Base-by-base conservation (phyloP, 2,888 invertebrate species). In the Eilema caniola region DNA sequence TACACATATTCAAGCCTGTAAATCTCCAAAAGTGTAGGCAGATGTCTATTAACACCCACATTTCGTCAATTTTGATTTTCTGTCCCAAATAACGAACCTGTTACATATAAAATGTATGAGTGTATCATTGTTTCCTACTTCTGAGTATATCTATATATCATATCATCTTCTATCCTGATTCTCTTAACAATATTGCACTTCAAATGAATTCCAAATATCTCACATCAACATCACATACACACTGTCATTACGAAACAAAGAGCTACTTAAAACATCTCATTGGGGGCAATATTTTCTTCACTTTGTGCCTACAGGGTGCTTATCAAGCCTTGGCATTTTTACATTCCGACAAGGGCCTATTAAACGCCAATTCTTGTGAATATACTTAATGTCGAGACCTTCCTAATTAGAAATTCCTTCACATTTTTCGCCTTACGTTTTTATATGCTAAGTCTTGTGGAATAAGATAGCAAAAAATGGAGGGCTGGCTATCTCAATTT, bases 391-490 rank as follows among this genome's bases (percentile, higher is more conserved):
- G 73, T 66, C 62, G 71, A 33, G 65, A 65, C 62, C 56, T 31
- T 2, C 64, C 56, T 81, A 81, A 80, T 80, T 80, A 71, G 64
- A 81, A 81, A 81, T 77, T 81, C 75, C 69, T 57, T 59, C 56
- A 60, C 65, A 66, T 69, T 74, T 71, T 74, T 70, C 66, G 47
- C 66, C 56, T 47, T 11, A n/a, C 41, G 23, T 59, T 57, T 67
- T 60, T 62, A 56, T 56, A 68, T 71, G 57, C 64, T 59, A 66
- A 62, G 61, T 69, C 25, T n/a, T 0, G 1, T 33, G 61, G 67
- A 69, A 70, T 62, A 56, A 64, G 25, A 25, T 24, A 37, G 41
- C 23, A 25, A 25, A 11, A 41, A 41, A 33, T 12, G 11, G 11
- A 20, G 37, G 41, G 53, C 47, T 5, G 24, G 11, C 24, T 24